These are phyloP conservation scores for Hypomecis atomaria DNA, from an alignment of 2,888 invertebrate genomes.

Conservation along the genomic window DNA sequence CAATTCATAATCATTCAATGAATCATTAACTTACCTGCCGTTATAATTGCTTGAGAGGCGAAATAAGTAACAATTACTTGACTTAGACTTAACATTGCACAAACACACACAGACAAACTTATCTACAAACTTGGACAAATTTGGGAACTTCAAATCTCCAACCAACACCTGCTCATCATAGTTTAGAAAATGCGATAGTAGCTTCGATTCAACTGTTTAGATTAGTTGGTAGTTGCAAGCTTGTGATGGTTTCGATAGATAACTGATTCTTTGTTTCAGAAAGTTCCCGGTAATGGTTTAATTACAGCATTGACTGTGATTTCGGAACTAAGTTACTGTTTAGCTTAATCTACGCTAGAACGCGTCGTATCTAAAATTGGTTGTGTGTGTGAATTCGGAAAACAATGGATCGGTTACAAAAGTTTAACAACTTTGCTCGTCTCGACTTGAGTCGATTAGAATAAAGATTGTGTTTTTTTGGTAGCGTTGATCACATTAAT, in stretches of 20 bases:
- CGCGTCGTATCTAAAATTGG: neutral
- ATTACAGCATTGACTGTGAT: slow-evolving; percentile 47
- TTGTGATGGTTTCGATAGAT: slow-evolving; percentile 54
- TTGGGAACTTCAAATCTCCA: neutral
- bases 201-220: neutral
- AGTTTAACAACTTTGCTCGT: slow-evolving; percentile 7
- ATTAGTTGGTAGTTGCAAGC: slow-evolving; percentile 10
- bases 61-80: slow-evolving; percentile 57
- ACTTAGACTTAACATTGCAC: slow-evolving; percentile 64
- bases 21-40: slow-evolving; percentile 62
- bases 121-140: neutral
- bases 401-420: slow-evolving; percentile 20
- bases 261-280: slow-evolving; percentile 60
- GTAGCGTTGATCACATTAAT: neutral
- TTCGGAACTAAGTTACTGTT: slow-evolving; percentile 18
- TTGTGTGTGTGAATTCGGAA: slow-evolving; percentile 14
- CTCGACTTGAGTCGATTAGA: neutral
- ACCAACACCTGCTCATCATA: neutral
- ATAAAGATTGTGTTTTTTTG: neutral
- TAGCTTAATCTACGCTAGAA: slow-evolving; percentile 8
- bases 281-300: slow-evolving; percentile 55
- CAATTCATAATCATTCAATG: slow-evolving; percentile 60
- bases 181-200: neutral
- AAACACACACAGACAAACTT: slow-evolving; percentile 48
- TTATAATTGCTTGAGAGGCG: slow-evolving; percentile 66